Conservation (phyloP, 2,888 invertebrate species). For the Leucozona laternaria region DNA sequence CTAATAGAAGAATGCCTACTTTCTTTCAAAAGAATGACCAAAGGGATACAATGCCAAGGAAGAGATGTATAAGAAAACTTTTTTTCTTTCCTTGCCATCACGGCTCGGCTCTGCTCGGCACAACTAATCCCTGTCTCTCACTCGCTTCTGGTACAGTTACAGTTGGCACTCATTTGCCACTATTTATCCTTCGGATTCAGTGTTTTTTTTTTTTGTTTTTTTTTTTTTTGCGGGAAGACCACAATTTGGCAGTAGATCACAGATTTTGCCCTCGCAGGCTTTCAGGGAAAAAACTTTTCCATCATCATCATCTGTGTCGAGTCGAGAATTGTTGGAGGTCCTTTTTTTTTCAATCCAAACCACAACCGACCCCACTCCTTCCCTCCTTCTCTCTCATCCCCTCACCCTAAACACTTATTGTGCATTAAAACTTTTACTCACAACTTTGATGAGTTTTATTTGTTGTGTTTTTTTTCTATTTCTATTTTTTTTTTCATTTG, state of each 20-base stretch:
- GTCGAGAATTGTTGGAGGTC: slow-evolving; percentile 12
- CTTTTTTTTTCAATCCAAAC: slow-evolving; percentile 6
- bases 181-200: slow-evolving; percentile 20
- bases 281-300: background rate
- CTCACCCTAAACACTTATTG: background rate
- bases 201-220: background rate
- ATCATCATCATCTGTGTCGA: slow-evolving; percentile 35
- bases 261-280: slow-evolving; percentile 3
- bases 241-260: slow-evolving; percentile 67
- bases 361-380: background rate
- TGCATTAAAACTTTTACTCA: slow-evolving; percentile 55
- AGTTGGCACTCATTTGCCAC: slow-evolving; percentile 33
- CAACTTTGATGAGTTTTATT: slow-evolving; percentile 71
- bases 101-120: background rate
- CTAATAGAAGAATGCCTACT: background rate
- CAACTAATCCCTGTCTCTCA: slow-evolving; percentile 27
- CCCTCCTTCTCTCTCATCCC: background rate
- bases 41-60: background rate
- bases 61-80: background rate
- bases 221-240: slow-evolving; percentile 27
- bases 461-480: slow-evolving; percentile 22
- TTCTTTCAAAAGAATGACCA: slow-evolving; percentile 22
- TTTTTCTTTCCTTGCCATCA: slow-evolving; percentile 2
- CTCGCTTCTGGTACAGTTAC: slow-evolving; percentile 8
- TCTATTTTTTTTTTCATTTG: slow-evolving; percentile 13